Conservation (phyloP, 2,888 invertebrate species). For the Sinopyrophorus schimmeli region DNA sequence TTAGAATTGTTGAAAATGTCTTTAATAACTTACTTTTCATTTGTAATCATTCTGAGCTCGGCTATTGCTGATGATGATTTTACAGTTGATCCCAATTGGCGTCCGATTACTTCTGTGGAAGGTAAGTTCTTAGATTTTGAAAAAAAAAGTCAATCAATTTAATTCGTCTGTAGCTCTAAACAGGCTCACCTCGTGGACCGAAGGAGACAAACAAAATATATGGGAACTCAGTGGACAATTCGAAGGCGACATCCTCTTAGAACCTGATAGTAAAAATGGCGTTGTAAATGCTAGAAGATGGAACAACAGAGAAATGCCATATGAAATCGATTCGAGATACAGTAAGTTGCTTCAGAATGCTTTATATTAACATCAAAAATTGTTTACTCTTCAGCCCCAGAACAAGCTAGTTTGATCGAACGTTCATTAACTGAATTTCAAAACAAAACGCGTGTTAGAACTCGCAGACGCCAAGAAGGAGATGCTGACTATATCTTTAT, state of each 20-base stretch:
- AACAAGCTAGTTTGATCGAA: no score
- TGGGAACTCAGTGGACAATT: slow-evolving; percentile 24
- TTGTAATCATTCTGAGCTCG: no score
- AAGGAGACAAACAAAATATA: slow-evolving; percentile 7
- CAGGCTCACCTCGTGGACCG: neutral
- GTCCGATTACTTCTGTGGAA: no score
- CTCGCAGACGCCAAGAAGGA: neutral
- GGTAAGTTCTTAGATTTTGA: no score
- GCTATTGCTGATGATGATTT: no score
- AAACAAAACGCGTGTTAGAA: slow-evolving; percentile 11
- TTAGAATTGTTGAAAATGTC: no score
- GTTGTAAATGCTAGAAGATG: slow-evolving; percentile 7
- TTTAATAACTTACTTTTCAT: no score
- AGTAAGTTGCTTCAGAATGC: no score
- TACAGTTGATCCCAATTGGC: no score
- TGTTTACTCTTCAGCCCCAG: neutral
- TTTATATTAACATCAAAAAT: neutral
- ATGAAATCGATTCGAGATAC: slow-evolving; percentile 7
- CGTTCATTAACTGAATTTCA: neutral
- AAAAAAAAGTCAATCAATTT: no score
- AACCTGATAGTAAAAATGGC: slow-evolving; percentile 15
- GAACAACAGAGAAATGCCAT: slow-evolving; percentile 14
- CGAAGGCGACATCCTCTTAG: slow-evolving; percentile 22
- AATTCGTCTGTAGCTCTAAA: no score
- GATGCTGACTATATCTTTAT: slow-evolving; percentile 13